Conservation (phyloP, 2,113 vertebrate genomes). For the Cochlearius cochlearius region DNA sequence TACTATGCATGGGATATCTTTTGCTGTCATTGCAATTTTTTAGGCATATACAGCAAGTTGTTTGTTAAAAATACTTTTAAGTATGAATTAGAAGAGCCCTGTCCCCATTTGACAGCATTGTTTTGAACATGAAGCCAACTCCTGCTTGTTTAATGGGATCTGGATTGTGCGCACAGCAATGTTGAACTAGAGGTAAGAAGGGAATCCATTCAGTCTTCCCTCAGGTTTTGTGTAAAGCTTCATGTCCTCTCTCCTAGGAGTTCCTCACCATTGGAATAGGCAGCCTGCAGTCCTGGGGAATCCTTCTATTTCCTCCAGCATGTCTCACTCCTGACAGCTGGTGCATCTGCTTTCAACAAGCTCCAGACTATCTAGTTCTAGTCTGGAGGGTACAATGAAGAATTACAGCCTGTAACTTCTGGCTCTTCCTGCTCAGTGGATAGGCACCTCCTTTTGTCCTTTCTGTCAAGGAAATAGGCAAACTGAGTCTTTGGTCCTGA, state of each 20-base stretch:
- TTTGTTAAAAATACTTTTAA: not conserved
- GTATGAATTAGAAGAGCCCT: not conserved
- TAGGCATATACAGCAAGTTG: not conserved
- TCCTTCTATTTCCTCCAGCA: not conserved
- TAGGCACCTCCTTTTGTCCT: not conserved
- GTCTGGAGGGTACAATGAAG: accelerated
- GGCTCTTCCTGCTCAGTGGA: not conserved
- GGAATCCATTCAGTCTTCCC: not conserved
- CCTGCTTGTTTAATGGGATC: not conserved
- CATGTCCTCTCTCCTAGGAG: not conserved
- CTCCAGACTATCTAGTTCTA: not conserved
- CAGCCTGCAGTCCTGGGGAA: not conserved
- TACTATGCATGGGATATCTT: not conserved
- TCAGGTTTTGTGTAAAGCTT: not conserved
- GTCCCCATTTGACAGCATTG: not conserved
- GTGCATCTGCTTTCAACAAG: not conserved
- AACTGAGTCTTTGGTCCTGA: not conserved
- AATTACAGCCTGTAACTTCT: not conserved
- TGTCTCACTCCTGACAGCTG: accelerated
- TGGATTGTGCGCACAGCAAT: accelerated
- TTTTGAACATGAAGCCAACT: not conserved
- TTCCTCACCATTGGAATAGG: not conserved
- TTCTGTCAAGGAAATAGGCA: not conserved
- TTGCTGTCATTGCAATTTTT: not conserved
- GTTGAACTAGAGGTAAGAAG: not conserved